Conservation (phyloP, 2,888 invertebrate species). For the Gisinianus flammeolus region DNA sequence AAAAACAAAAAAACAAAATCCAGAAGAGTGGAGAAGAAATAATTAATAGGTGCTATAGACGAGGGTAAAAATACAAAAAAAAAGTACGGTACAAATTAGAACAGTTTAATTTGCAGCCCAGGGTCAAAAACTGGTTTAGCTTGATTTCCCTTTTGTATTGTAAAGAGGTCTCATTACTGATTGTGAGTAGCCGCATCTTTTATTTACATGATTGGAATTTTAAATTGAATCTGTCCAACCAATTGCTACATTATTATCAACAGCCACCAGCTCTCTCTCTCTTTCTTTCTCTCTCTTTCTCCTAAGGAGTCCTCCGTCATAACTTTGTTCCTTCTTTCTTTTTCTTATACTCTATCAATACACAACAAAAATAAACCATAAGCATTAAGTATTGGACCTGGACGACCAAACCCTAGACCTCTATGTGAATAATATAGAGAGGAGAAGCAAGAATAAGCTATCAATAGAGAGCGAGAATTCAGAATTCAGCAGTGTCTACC, state of each 20-base stretch:
- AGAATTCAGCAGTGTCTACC: too few species aligned
- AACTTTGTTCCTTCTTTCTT: too few species aligned
- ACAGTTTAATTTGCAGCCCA: conserved; percentile 37
- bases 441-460: too few species aligned
- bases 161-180: conserved; percentile 35
- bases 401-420: too few species aligned
- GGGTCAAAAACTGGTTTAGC: conserved; percentile 39
- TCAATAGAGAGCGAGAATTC: too few species aligned
- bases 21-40: background rate
- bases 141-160: conserved; percentile 38
- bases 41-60: background rate
- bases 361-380: too few species aligned
- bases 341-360: too few species aligned
- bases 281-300: too few species aligned
- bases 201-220: conserved; percentile 41
- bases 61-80: conserved; percentile 7
- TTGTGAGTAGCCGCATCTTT: conserved; percentile 27
- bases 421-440: too few species aligned
- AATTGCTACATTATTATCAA: background rate
- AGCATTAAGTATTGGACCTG: too few species aligned
- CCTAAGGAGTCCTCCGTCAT: too few species aligned
- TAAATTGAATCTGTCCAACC: conserved; percentile 31
- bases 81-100: conserved; percentile 30
- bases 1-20: background rate
- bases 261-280: conserved; percentile 7